Evolutionary conservation across 1,140 invertebrate species (phyloP).

Genomic region (Latrodectus geometricus): DNA sequence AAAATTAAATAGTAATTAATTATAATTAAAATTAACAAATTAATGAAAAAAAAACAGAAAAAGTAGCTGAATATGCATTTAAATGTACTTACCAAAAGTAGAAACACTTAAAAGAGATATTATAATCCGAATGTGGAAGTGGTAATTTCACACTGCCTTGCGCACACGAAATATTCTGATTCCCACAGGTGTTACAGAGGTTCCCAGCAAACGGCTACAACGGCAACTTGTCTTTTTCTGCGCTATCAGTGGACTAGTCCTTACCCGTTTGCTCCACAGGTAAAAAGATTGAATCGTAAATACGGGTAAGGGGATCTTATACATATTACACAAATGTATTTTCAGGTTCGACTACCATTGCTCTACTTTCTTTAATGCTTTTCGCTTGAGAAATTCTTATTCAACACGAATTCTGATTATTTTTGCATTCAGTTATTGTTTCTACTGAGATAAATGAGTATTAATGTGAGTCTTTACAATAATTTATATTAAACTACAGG

Average conservation of each 20-base stretch:
- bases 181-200: slow-evolving; percentile 25
- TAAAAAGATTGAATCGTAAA: slow-evolving; percentile 49
- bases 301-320: slow-evolving; percentile 9
- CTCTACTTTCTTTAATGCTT: too few species aligned
- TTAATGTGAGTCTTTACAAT: too few species aligned
- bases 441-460: too few species aligned
- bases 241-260: slow-evolving; percentile 33
- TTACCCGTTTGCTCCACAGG: slow-evolving; percentile 51
- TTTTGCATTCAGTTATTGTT: too few species aligned
- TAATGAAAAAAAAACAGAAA: background rate
- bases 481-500: too few species aligned
- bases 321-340: background rate
- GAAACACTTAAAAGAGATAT: background rate
- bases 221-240: slow-evolving; percentile 50
- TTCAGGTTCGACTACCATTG: background rate
- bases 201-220: slow-evolving; percentile 22
- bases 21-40: too few species aligned
- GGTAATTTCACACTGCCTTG: background rate
- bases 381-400: too few species aligned
- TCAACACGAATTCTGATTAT: too few species aligned
- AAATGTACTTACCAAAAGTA: background rate
- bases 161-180: background rate
- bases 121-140: background rate
- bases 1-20: too few species aligned
- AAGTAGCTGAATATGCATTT: background rate